Evolutionary conservation across 2,888 invertebrate species (phyloP).

Genomic region (Lasius fuliginosus): DNA sequence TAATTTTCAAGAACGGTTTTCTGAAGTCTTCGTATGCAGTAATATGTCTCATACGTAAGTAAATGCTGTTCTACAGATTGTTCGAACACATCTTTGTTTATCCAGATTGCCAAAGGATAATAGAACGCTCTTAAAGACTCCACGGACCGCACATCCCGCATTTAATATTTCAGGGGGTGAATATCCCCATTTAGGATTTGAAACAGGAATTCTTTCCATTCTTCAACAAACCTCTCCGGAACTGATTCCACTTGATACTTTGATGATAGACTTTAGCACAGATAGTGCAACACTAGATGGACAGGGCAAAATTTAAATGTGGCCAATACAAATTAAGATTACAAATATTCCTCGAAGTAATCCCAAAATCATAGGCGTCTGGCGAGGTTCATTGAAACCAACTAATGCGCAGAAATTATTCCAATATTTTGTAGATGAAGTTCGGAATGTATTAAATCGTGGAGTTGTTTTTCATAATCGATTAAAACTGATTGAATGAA

Average conservation of each 20-base stretch:
- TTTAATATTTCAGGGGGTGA: constrained; percentile 1
- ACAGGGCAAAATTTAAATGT: neutral
- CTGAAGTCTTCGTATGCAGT: neutral
- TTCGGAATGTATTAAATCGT: neutral
- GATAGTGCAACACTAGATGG: neutral
- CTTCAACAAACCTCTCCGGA: neutral
- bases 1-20: constrained; percentile 1
- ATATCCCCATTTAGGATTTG: neutral
- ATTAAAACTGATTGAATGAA: neutral
- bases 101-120: neutral
- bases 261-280: neutral
- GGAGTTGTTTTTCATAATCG: neutral
- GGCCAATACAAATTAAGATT: neutral
- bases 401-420: neutral
- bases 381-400: constrained; percentile 1
- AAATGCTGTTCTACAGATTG: neutral
- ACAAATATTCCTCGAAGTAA: neutral
- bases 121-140: neutral
- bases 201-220: neutral
- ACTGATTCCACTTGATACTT: neutral
- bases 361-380: neutral
- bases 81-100: neutral
- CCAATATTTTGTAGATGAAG: neutral
- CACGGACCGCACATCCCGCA: neutral
- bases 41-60: neutral